These are phyloP conservation scores for Netelia melanura DNA, from an alignment of 2,888 invertebrate species.

Conservation along the genomic window DNA sequence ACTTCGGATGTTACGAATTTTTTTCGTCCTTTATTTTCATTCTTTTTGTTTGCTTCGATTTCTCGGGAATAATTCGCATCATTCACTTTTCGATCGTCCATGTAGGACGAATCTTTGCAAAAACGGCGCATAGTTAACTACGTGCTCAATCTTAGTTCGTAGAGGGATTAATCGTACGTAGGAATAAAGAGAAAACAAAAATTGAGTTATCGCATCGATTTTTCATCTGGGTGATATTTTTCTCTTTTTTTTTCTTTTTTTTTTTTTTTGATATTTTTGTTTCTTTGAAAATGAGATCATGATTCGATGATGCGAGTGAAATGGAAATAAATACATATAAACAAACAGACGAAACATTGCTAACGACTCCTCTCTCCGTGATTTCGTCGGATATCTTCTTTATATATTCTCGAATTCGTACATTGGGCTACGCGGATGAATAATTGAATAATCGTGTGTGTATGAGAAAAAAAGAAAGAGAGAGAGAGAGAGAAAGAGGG, in stretches of 20 bases:
- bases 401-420: constrained; percentile 50
- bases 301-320: constrained; percentile 4
- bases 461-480: not conserved
- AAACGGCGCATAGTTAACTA: constrained; percentile 68
- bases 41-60: not conserved
- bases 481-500: constrained; percentile 12
- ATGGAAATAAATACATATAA: constrained; percentile 1
- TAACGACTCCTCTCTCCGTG: constrained; percentile 62
- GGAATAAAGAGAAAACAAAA: constrained; percentile 38
- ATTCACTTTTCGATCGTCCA: not conserved
- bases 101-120: constrained; percentile 43
- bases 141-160: constrained; percentile 79
- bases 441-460: constrained; percentile 53
- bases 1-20: constrained; percentile 3
- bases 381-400: constrained; percentile 59
- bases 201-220: constrained; percentile 23
- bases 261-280: not conserved
- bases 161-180: constrained; percentile 68
- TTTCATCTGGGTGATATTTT: not conserved
- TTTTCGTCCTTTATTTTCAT: not conserved
- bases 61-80: constrained; percentile 4
- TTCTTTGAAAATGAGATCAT: constrained; percentile 21
- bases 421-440: constrained; percentile 32
- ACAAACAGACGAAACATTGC: constrained; percentile 18
- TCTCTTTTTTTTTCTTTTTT: too few relatives aligned